Percentiles rank a stretch among this genome's conserved stretches.
Evolutionary conservation across 2,888 invertebrate species (phyloP).

Genomic region (Schrankia costaestrigalis): DNA sequence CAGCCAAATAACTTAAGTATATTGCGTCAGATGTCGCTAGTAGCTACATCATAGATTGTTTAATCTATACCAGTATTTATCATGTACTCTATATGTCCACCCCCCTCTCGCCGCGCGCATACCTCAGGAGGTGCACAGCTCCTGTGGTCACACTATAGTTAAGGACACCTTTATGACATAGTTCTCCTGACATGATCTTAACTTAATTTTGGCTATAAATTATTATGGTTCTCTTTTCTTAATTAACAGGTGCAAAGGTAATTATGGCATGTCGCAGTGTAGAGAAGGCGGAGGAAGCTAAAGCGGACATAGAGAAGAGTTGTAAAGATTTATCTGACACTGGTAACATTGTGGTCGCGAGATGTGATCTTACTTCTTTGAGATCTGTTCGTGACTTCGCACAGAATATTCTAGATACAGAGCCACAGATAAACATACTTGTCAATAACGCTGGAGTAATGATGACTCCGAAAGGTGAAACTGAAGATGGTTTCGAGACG

Average conservation of each 20-base stretch:
- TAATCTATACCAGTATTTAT: too few species aligned
- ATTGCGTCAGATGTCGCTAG: too few species aligned
- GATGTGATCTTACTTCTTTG: slow-evolving; percentile 82
- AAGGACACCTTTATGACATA: too few species aligned
- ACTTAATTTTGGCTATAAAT: too few species aligned
- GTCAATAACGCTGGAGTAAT: slow-evolving; percentile 88
- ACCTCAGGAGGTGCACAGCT: too few species aligned
- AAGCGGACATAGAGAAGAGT: slow-evolving; percentile 70
- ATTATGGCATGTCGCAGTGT: slow-evolving; percentile 79
- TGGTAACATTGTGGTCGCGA: slow-evolving; percentile 71
- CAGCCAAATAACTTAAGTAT: too few species aligned
- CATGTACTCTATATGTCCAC: too few species aligned
- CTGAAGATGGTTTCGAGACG: slow-evolving; percentile 85
- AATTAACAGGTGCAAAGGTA: slow-evolving; percentile 73
- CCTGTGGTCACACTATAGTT: too few species aligned
- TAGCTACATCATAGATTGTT: too few species aligned
- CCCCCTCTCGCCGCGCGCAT: too few species aligned
- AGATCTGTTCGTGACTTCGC: slow-evolving; percentile 83
- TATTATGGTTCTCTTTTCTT: too few species aligned
- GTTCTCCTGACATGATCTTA: too few species aligned
- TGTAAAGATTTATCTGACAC: slow-evolving; percentile 60
- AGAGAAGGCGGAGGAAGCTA: slow-evolving; percentile 80
- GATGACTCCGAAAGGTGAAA: slow-evolving; percentile 83
- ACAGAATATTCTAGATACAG: slow-evolving; percentile 72
- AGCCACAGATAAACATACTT: slow-evolving; percentile 82